Percentiles rank a stretch among this genome's conserved stretches.
These are phyloP conservation scores for Thalassoma bifasciatum DNA, from an alignment of 2,113 vertebrate species.

Conservation along the genomic window DNA sequence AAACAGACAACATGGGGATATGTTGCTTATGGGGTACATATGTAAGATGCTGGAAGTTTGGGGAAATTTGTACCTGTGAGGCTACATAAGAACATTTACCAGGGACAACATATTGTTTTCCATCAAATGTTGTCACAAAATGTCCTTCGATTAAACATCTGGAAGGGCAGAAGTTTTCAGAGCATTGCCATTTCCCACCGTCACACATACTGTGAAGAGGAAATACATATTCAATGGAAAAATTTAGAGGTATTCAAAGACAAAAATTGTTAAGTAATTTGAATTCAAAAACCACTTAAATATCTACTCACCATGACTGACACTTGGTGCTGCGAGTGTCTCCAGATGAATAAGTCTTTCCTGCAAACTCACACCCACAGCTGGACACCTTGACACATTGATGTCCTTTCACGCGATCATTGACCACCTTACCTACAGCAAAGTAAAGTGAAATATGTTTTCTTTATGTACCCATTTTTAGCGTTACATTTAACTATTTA, in stretches of 20 bases:
- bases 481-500: neutral
- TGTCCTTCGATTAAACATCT: slow-evolving; percentile 76
- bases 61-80: slow-evolving; percentile 59
- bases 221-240: neutral
- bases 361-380: slow-evolving; percentile 73
- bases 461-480: neutral
- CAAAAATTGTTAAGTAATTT: too few species aligned
- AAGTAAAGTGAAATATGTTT: neutral
- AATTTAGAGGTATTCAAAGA: neutral
- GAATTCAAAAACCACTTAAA: too few species aligned
- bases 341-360: slow-evolving; percentile 49
- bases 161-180: slow-evolving; percentile 48
- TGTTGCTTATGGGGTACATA: too few species aligned
- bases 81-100: slow-evolving; percentile 76
- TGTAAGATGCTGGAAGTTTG: neutral
- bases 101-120: slow-evolving; percentile 74
- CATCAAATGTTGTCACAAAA: slow-evolving; percentile 81
- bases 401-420: slow-evolving; percentile 53
- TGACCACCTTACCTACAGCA: slow-evolving; percentile 70
- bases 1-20: neutral
- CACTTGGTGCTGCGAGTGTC: slow-evolving; percentile 64
- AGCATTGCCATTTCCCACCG: slow-evolving; percentile 74
- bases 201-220: slow-evolving; percentile 64
- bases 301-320: slow-evolving; percentile 73
- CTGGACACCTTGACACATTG: slow-evolving; percentile 48